A percentile compares a stretch with the other conserved stretches of the same genome.
phyloP scores from a whole-genome alignment of 2,113 vertebrate genomes.

The Ailuropoda melanoleuca region DNA sequence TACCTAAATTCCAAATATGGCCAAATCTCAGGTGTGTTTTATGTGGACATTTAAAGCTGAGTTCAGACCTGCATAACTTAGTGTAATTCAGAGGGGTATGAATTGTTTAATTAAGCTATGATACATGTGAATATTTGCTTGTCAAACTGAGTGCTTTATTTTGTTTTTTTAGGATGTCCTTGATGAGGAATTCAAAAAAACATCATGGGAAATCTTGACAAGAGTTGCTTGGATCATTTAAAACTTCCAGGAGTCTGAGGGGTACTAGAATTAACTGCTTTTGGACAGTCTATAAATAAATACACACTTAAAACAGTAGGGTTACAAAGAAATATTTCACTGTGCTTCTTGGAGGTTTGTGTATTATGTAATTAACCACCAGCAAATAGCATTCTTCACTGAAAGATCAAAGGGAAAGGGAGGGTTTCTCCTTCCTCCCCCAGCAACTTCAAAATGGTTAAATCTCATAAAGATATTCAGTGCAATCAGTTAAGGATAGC shows the following conservation, averaged over 20 bases:
- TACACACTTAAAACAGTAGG: not conserved
- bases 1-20: not conserved
- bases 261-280: not conserved
- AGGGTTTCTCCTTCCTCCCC: not conserved
- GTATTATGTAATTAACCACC: not conserved
- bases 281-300: not conserved
- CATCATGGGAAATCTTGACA: not conserved
- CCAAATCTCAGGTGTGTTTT: not conserved
- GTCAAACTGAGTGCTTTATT: not conserved
- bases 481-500: no score
- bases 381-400: not conserved
- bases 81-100: not conserved
- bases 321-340: conserved; percentile 50
- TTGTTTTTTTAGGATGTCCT: conserved; percentile 28
- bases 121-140: not conserved
- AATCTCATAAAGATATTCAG: not conserved
- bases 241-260: not conserved
- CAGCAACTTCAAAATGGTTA: not conserved
- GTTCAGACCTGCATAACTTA: not conserved
- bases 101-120: not conserved
- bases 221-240: not conserved
- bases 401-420: not conserved
- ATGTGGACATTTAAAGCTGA: not conserved
- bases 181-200: not conserved
- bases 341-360: not conserved